Evolutionary conservation across 2,888 invertebrate genomes (phyloP), one percentile per base, ranked within the genome.

Genomic region (Eristalis pertinax): DNA sequence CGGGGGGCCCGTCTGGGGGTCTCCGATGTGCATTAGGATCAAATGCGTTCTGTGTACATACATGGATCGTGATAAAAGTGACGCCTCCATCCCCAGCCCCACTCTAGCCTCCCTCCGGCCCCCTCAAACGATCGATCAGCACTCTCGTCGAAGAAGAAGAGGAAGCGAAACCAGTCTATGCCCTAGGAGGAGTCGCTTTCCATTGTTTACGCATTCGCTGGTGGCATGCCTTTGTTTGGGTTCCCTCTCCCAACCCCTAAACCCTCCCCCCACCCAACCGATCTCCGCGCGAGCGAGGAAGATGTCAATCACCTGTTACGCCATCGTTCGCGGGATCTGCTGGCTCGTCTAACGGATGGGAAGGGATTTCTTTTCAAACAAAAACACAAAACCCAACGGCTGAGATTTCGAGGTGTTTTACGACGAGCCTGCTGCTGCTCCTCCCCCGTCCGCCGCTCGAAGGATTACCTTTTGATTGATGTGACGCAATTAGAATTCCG

Each of bases 391-490:
- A 50, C 19, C 19, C 50, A 50, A 8, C 50, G 50, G 50, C 50
- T 8, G 50, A 50, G 50, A 19, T 50, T 50, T 32, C 56, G 74
- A 68, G 77, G 43, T 69, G 60, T 62, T 67, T 70, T 62, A 62
- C 29, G 58, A 72, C 19, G 13, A 43, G 15, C 63, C 26, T 26
- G 26, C 26, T n/a, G 4, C 26, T 4, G 26, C 1, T 1, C 26
- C 19, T 63, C 64, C 64, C 58, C 38, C 38, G 58, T n/a, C 43
- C 58, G 38, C 13, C 67, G 43, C 3, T 32, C 50, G 78, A 77
- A 82, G 82, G 82, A 86, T 82, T 82, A 78, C 43, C 24, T 82
- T 86, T 86, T 86, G 85, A 86, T 86, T 86, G 85, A 86, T 86
- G 78, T 62, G 70, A 74, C 82, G 82, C 82, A 86, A 86, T 86